Percentiles rank a stretch among this genome's conserved stretches.
These are phyloP conservation scores for Biston betularia DNA, from an alignment of 2,888 invertebrate species.

Conservation along the genomic window DNA sequence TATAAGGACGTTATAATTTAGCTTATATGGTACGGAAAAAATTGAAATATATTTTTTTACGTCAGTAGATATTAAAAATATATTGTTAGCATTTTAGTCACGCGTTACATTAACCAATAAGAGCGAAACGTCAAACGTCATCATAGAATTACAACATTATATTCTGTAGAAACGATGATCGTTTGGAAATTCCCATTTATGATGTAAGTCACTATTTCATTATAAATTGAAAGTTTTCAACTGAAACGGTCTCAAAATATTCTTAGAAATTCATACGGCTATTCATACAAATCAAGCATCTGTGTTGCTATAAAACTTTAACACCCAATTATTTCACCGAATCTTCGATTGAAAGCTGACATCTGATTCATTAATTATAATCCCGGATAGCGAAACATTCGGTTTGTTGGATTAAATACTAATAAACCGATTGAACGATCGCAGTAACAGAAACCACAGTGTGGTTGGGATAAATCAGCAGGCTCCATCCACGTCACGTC, in stretches of 20 bases:
- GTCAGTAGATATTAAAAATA: no score
- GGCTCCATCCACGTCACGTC: constrained; percentile 3
- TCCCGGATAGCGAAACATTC: constrained; percentile 14
- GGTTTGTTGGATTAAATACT: constrained; percentile 16
- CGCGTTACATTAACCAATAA: no score
- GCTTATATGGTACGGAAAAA: no score
- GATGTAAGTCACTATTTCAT: no score
- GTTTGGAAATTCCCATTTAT: no score
- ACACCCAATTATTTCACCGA: constrained; percentile 4
- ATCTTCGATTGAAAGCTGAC: constrained; percentile 14
- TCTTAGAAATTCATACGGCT: neutral
- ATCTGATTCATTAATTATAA: constrained; percentile 29
- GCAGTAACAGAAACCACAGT: constrained; percentile 19
- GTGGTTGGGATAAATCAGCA: constrained; percentile 19
- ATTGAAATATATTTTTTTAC: no score
- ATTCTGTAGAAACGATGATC: no score
- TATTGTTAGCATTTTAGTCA: no score
- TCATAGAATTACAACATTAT: no score
- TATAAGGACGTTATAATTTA: no score
- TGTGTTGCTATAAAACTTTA: constrained; percentile 8
- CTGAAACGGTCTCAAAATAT: neutral
- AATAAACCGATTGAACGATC: constrained; percentile 11
- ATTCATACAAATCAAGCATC: constrained; percentile 6
- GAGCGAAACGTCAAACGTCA: no score
- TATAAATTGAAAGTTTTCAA: neutral